Evolutionary conservation across 2,797 vertebrate genomes (phyloP), one percentile per base, ranked within the genome.

Genomic region (Gobio occitaniae): DNA sequence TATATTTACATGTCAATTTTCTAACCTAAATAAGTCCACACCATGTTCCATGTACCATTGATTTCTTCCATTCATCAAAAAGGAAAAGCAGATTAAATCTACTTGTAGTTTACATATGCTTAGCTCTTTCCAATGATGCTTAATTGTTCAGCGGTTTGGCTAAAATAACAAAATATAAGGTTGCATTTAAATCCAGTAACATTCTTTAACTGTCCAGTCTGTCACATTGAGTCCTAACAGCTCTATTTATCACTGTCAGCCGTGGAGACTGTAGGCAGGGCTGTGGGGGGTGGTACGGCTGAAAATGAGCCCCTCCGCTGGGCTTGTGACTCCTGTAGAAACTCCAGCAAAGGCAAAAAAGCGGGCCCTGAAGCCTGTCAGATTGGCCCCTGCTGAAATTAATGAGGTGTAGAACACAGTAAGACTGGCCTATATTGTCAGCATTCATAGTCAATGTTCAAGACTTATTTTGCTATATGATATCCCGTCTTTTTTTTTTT

Each of bases 181-280:
- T 78, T 84, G 47, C 70, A 52, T 32, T 93, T 96, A 95, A 96
- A 94, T 96, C 96, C 96, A 96, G 94, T 80, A 72, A 93, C 89
- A 92, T 93, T 94, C 93, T 94, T 91, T 84, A 93, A 91, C 93
- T 95, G 95, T 94, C 93, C 94, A 91, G 93, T 94, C 94, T 94
- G 93, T 88, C 95, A 94, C 95, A 94, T 95, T 95, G 93, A 92
- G 93, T 91, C 93, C 91, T 93, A 95, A 96, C 95, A 95, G 94
- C 93, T 96, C 95, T 95, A 96, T 96, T 96, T 96, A 95, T 97
- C 95, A 96, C 91, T 90, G 93, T 94, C 82, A 95, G 94, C 68
- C 66, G 50, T 69, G 71, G 25, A 82, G 86, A 82, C 54, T 68
- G 69, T 83, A 82, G 78, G 78, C 63, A 84, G 82, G 85, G 76